Conservation (phyloP, 2,113 vertebrate genomes). For the Lichenostomus cassidix region DNA sequence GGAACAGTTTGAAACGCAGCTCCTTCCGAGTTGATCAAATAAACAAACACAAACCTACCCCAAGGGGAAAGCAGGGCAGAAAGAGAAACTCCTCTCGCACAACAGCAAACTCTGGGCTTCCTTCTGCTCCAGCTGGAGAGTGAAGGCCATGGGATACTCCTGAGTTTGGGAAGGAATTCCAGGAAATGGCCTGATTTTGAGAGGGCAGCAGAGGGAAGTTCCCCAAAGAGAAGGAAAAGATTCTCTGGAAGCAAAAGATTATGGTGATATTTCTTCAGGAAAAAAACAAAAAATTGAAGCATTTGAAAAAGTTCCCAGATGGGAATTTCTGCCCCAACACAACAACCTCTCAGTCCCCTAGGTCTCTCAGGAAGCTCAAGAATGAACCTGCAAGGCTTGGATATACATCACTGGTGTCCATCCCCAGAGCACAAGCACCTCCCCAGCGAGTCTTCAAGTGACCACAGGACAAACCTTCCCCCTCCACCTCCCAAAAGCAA, state of each 20-base stretch:
- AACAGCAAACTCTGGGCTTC: background rate
- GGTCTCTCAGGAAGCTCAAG: background rate
- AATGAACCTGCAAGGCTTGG: background rate
- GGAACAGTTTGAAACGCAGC: background rate
- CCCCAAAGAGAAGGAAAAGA: background rate
- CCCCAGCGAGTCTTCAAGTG: background rate
- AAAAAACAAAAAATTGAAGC: background rate
- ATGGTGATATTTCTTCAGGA: background rate
- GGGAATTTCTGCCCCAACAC: background rate
- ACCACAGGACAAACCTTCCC: background rate
- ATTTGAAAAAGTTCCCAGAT: background rate
- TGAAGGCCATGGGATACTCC: background rate
- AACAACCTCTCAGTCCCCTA: background rate
- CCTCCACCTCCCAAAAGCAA: background rate
- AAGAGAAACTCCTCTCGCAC: background rate
- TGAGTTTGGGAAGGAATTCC: background rate
- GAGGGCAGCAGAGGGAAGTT: background rate
- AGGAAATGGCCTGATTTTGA: background rate
- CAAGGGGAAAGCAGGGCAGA: background rate
- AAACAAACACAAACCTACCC: background rate
- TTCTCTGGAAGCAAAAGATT: background rate
- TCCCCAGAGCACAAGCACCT: background rate
- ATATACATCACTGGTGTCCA: rapidly evolving
- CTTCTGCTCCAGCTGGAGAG: background rate
- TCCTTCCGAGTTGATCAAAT: background rate